A percentile compares a stretch with the other conserved stretches of the same genome.
phyloP scores from a whole-genome alignment of 2,888 invertebrate species.

The Epiblema foenella region DNA sequence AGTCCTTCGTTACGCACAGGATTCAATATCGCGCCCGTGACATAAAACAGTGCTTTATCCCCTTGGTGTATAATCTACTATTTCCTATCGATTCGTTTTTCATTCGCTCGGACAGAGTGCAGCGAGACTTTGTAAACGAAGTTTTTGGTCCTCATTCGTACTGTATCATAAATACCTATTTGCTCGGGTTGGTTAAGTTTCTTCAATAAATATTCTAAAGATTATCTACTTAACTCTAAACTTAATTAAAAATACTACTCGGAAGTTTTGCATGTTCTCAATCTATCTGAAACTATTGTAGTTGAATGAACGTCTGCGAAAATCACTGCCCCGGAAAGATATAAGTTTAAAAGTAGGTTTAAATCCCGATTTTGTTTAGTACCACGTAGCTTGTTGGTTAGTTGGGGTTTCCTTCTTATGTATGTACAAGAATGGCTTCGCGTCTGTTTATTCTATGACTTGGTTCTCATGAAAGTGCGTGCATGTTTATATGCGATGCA shows the following conservation, averaged over 20 bases:
- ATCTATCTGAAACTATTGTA: slow-evolving; percentile 18
- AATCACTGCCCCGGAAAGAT: slow-evolving; percentile 28
- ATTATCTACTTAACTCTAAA: neutral
- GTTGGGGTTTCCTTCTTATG: neutral
- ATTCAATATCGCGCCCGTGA: no score
- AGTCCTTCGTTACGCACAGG: no score
- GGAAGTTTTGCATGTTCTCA: slow-evolving; percentile 3
- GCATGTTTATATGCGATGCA: neutral
- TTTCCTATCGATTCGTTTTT: neutral
- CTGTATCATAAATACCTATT: neutral
- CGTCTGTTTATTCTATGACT: neutral
- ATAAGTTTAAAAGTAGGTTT: slow-evolving; percentile 11
- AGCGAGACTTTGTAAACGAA: neutral
- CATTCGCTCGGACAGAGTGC: neutral
- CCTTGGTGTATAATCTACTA: no score
- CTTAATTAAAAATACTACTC: slow-evolving; percentile 8
- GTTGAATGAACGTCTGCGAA: slow-evolving; percentile 8
- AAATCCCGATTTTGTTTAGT: neutral
- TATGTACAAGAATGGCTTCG: neutral
- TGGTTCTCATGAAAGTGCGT: no score
- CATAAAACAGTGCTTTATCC: no score
- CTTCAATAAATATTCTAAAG: neutral
- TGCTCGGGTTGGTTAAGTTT: neutral
- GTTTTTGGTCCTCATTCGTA: neutral
- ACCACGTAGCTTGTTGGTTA: neutral